Evolutionary conservation across 2,113 vertebrate genomes (phyloP).

Genomic region (Ictidomys tridecemlineatus): DNA sequence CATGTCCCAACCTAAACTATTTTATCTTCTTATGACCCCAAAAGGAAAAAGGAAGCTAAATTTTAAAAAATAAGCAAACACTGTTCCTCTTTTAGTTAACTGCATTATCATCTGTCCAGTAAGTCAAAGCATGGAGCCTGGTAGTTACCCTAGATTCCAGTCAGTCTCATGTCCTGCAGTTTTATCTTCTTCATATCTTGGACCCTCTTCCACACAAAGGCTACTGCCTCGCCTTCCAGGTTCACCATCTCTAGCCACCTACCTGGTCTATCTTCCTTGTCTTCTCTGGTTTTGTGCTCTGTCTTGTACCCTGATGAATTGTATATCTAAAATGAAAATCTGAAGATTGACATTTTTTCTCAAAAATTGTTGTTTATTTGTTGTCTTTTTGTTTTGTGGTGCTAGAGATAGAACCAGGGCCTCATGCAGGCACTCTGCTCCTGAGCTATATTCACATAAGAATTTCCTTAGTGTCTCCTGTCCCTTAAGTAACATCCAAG

Average conservation of each 20-base stretch:
- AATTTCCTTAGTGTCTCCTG: not conserved
- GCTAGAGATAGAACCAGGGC: not conserved
- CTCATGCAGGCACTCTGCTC: not conserved
- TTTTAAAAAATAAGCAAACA: not conserved
- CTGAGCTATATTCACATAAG: not conserved
- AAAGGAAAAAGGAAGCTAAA: not conserved
- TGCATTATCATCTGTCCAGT: not conserved
- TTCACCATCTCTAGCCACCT: not conserved
- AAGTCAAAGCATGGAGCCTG: not conserved
- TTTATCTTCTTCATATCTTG: not conserved
- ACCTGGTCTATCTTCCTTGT: not conserved
- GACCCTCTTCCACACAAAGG: not conserved
- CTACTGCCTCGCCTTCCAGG: too few relatives aligned
- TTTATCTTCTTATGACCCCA: not conserved
- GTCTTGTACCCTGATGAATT: not conserved
- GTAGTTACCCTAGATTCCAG: not conserved
- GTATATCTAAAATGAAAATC: not conserved
- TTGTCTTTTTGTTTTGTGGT: not conserved
- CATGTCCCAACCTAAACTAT: not conserved
- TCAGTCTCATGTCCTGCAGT: accelerated
- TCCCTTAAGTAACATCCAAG: not conserved
- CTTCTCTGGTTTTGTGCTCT: constrained; percentile 11
- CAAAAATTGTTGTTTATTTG: not conserved
- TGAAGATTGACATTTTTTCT: constrained; percentile 37
- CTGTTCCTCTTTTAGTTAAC: not conserved